phyloP scores from a whole-genome alignment of 2,888 invertebrate genomes.

The Colletes collaris region DNA sequence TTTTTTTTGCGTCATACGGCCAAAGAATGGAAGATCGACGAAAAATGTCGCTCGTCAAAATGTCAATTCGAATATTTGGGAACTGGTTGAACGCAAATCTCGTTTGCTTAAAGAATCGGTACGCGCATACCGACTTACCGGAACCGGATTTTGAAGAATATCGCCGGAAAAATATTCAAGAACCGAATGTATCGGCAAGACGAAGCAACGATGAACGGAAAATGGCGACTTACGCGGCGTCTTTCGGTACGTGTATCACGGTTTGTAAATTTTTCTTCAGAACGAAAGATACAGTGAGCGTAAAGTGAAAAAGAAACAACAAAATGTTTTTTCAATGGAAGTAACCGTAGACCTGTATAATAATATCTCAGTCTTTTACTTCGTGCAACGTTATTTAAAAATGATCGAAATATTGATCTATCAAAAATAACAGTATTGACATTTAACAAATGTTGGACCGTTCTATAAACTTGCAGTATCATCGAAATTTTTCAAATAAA shows the following conservation, averaged over 20 bases:
- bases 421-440: too few species aligned
- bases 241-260: slow-evolving; percentile 78
- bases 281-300: not conserved
- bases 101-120: slow-evolving; percentile 1
- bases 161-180: slow-evolving; percentile 82
- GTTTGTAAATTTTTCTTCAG: not conserved
- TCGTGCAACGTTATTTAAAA: too few species aligned
- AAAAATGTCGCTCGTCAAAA: slow-evolving; percentile 14
- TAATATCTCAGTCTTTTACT: too few species aligned
- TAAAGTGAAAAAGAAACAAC: not conserved
- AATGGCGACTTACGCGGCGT: slow-evolving; percentile 84
- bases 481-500: too few species aligned
- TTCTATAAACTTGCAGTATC: too few species aligned
- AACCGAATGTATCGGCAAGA: slow-evolving; percentile 76
- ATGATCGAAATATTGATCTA: too few species aligned
- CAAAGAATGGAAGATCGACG: not conserved
- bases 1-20: too few species aligned
- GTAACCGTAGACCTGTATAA: too few species aligned
- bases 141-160: slow-evolving; percentile 85
- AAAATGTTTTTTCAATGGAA: too few species aligned
- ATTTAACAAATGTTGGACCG: too few species aligned
- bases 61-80: slow-evolving; percentile 1
- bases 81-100: slow-evolving; percentile 6
- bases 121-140: slow-evolving; percentile 85
- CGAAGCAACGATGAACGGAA: slow-evolving; percentile 82